Conservation (phyloP, 2,888 invertebrate genomes). For the Subacronicta megacephala region DNA sequence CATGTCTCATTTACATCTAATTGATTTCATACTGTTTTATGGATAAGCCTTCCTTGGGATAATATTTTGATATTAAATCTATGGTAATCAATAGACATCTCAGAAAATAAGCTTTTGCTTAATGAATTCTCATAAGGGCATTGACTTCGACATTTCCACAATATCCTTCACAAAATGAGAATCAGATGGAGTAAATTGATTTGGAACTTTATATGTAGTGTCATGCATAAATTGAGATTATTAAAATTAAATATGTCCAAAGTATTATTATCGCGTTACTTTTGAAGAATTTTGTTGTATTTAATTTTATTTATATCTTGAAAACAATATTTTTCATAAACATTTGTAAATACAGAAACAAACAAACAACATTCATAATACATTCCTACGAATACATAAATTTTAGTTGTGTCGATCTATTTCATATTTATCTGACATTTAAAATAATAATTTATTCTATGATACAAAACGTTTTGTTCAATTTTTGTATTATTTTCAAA, state of each 20-base stretch:
- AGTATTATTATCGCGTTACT: slow-evolving; percentile 16
- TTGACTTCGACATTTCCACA: background rate
- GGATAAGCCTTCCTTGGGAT: slow-evolving; percentile 22
- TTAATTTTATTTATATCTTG: slow-evolving; percentile 23
- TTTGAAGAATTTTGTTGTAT: slow-evolving; percentile 25
- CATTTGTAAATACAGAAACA: slow-evolving; percentile 4
- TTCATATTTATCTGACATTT: slow-evolving; percentile 31
- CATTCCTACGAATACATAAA: too few species aligned
- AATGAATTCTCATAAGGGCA: background rate
- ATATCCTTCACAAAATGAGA: background rate
- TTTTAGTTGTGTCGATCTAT: slow-evolving; percentile 22
- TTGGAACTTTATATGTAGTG: slow-evolving; percentile 4
- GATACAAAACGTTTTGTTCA: slow-evolving; percentile 55
- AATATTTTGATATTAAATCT: slow-evolving; percentile 26
- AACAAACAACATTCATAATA: too few species aligned
- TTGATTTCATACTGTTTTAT: slow-evolving; percentile 54
- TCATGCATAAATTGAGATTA: slow-evolving; percentile 9
- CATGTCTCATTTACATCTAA: slow-evolving; percentile 54
- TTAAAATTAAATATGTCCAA: slow-evolving; percentile 17
- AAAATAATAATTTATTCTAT: slow-evolving; percentile 30
- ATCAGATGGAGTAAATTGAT: slow-evolving; percentile 4
- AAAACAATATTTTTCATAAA: too few species aligned
- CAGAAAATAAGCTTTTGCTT: slow-evolving; percentile 8
- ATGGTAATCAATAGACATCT: slow-evolving; percentile 22
- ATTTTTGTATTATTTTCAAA: slow-evolving; percentile 37